Evolutionary conservation across 2,113 vertebrate species (phyloP), one percentile per base, ranked within the genome.

Genomic region (Galeopterus variegatus): DNA sequence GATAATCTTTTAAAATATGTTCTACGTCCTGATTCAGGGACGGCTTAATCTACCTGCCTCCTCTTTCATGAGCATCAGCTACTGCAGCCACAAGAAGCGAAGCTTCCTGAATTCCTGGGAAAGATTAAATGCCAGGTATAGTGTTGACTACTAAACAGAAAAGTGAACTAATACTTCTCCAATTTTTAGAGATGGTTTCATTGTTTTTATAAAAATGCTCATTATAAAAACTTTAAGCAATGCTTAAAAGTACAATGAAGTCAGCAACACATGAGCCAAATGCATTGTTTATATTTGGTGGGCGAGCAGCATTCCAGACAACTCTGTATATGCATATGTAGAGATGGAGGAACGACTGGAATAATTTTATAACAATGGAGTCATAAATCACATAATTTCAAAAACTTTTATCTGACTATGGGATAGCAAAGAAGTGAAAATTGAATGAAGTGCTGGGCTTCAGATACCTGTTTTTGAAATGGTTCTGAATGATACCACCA

Each of bases 201-300:
- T 87, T 95, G 92, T 92, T 96, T 93, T 94, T 41, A 91, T 88
- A 95, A 88, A 94, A 96, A 88, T 23, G 50, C 75, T 97, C 70
- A 90, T 94, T 97, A 97, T 83, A 72, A 96, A 83, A 87, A 70
- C 77, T 72, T 52, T 6, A 95, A 96, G 89, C 73, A 83, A 45
- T 64, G 84, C 48, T 92, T 92, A 36, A 64, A 83, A 93, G 60
- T 90, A n/a, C 89, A 83, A n/a, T 93, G 93, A 97, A 83, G 80
- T 93, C 96, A 96, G 70, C 48, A 81, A 45, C 58, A 60, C 48
- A 26, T 77, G 48, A 95, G 92, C 92, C 92, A 90, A 86, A 80
- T 6, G 18, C 33, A 12, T 50, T 88, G 83, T 87, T 96, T 91
- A 48, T 13, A 54, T 36, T 56, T 79, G 69, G 58, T 89, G 89